phyloP scores from a whole-genome alignment of 2,797 vertebrate species.

The Lophotriccus pileatus region DNA sequence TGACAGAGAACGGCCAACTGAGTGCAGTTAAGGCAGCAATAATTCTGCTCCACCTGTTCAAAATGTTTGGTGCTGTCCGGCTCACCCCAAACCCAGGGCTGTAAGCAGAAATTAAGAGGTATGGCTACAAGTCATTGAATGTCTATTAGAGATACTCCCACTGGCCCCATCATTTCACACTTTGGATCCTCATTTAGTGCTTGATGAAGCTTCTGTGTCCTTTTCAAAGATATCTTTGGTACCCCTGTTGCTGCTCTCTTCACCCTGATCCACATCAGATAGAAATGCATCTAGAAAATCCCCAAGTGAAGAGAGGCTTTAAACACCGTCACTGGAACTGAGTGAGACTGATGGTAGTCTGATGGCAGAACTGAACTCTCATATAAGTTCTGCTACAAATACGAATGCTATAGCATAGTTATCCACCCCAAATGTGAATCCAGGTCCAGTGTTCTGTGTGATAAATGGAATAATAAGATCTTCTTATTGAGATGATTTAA shows the following conservation, averaged over 20 bases:
- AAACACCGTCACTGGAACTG: not conserved
- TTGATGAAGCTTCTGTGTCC: not conserved
- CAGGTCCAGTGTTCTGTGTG: not conserved
- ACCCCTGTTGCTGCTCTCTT: not conserved
- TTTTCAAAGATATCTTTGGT: not conserved
- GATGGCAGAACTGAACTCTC: not conserved
- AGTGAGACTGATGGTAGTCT: not conserved
- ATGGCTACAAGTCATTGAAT: not conserved
- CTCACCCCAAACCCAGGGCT: not conserved
- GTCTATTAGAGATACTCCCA: not conserved
- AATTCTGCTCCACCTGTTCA: not conserved
- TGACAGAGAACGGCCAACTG: not conserved
- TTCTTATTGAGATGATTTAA: not conserved
- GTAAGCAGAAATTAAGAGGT: not conserved
- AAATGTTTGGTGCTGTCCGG: not conserved
- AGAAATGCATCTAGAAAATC: not conserved
- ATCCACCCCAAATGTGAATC: not conserved
- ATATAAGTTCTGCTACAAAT: not conserved
- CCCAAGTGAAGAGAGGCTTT: not conserved
- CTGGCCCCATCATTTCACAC: not conserved
- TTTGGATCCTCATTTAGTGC: not conserved
- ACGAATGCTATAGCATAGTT: fast-evolving
- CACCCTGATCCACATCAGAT: not conserved
- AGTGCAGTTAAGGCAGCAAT: not conserved
- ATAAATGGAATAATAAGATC: not conserved